Evolutionary conservation across 35 echinoderm and acorn worm genomes (phyloP).

Genomic region (Diadema setosum): DNA sequence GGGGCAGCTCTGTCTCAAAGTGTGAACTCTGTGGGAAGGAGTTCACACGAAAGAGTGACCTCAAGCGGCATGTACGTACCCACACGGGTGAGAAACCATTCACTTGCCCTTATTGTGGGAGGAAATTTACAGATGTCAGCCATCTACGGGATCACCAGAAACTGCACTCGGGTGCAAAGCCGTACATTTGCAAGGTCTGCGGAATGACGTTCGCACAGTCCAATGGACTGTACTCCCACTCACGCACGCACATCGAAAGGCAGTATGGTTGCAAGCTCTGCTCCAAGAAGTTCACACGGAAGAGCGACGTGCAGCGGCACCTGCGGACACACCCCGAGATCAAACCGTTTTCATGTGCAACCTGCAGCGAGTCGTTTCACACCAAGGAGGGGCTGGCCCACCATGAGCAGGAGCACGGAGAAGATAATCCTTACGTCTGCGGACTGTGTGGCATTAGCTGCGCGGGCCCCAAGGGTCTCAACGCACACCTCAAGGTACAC

Average conservation of each 20-base stretch:
- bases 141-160: background rate
- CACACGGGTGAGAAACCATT: background rate
- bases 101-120: background rate
- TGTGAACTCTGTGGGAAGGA: constrained; percentile 29
- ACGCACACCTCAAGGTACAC: background rate
- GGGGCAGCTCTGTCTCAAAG: background rate
- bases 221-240: background rate
- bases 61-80: constrained; percentile 14
- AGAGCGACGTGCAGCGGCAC: constrained; percentile 17
- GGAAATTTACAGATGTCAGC: background rate
- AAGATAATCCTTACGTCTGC: background rate
- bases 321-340: background rate
- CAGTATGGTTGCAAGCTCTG: constrained; percentile 6
- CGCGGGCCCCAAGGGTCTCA: background rate
- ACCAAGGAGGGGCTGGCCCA: background rate
- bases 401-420: background rate
- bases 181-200: constrained; percentile 47
- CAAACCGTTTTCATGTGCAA: background rate
- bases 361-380: background rate
- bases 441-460: background rate
- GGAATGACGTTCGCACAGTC: constrained; percentile 6
- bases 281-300: constrained; percentile 31
- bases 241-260: constrained; percentile 13
- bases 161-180: constrained; percentile 41
- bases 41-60: constrained; percentile 3